Percentiles rank a stretch among this genome's conserved stretches.
Evolutionary conservation across 2,797 vertebrate species (phyloP).

Genomic region (Squalus acanthias): DNA sequence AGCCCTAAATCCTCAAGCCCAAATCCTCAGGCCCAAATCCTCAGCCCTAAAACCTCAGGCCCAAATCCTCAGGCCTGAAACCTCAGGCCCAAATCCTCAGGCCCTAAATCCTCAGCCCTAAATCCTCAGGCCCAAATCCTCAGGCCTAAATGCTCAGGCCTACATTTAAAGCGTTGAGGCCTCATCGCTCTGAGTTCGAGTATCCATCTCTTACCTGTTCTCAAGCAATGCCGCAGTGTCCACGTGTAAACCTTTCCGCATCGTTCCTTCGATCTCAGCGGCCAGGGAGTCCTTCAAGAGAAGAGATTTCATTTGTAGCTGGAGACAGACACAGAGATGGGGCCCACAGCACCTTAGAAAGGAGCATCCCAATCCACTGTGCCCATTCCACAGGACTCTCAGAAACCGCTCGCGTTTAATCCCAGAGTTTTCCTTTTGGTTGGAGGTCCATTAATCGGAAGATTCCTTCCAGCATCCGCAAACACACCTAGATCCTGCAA

Average conservation of each 20-base stretch:
- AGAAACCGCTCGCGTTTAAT: no score
- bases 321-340: background rate
- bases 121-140: background rate
- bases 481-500: no score
- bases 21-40: no score
- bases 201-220: background rate
- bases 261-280: conserved; percentile 36
- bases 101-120: background rate
- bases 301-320: background rate
- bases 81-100: no score
- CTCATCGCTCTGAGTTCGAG: background rate
- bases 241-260: conserved; percentile 25
- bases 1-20: no score
- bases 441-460: no score
- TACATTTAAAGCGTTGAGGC: background rate
- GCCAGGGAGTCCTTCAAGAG: conserved; percentile 27
- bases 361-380: background rate
- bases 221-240: background rate
- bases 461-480: no score
- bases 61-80: no score
- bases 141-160: background rate
- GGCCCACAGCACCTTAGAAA: background rate
- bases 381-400: no score
- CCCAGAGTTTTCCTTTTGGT: no score
- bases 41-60: no score